phyloP scores from a whole-genome alignment of 2,113 vertebrate species.

The Amazona guildingii region DNA sequence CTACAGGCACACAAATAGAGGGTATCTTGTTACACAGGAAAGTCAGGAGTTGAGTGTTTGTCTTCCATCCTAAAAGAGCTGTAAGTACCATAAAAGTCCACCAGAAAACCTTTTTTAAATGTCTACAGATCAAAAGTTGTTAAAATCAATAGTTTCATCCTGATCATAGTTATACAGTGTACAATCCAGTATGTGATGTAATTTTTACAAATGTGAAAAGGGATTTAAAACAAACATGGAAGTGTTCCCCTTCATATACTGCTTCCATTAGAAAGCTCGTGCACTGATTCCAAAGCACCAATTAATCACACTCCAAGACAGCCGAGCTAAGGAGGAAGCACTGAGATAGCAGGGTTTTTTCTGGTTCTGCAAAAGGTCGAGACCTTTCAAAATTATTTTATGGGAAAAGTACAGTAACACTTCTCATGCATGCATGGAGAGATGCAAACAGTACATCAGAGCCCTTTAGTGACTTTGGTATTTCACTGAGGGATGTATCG shows the following conservation, averaged over 20 bases:
- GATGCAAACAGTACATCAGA: not conserved
- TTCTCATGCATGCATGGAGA: fast-evolving
- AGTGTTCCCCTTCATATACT: not conserved
- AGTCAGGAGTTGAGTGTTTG: not conserved
- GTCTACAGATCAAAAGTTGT: fast-evolving
- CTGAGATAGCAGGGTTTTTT: not conserved
- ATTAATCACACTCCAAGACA: fast-evolving
- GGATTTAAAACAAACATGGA: not conserved
- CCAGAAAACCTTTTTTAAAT: fast-evolving
- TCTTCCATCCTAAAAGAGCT: not conserved
- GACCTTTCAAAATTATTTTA: not conserved
- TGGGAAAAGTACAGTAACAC: fast-evolving
- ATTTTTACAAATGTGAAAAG: not conserved
- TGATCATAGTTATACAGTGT: not conserved
- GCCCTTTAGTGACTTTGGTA: not conserved
- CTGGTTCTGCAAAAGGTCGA: not conserved
- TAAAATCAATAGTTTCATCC: not conserved
- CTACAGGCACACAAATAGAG: not conserved
- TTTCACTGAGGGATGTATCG: fast-evolving
- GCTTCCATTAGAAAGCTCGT: not conserved
- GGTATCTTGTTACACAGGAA: not conserved
- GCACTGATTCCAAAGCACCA: fast-evolving
- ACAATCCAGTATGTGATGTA: fast-evolving
- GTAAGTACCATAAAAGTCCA: not conserved
- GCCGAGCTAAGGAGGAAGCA: fast-evolving